phyloP scores from a whole-genome alignment of 2,113 vertebrate genomes.

The Meriones unguiculatus region DNA sequence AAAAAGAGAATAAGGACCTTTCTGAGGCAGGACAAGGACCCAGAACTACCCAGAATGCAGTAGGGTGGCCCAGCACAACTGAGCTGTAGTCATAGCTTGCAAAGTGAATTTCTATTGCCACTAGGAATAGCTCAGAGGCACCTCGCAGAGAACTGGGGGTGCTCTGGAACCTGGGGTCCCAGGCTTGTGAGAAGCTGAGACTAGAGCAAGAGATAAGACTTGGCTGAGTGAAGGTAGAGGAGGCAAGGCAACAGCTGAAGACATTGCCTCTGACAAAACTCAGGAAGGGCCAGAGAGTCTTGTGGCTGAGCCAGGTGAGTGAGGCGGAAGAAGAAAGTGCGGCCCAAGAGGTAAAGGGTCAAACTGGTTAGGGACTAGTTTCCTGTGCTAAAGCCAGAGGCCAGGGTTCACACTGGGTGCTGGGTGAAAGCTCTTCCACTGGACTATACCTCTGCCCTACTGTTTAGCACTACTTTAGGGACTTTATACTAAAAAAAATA shows the following conservation, averaged over 20 bases:
- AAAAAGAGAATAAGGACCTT: neutral
- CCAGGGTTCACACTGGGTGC: neutral
- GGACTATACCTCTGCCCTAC: no score
- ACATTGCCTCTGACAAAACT: neutral
- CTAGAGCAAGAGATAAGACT: neutral
- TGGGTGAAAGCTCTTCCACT: neutral
- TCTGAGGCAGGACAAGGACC: neutral
- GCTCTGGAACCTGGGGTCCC: neutral
- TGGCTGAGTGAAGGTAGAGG: neutral
- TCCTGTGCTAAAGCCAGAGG: neutral
- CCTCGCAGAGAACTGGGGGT: accelerated
- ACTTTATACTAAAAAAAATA: neutral
- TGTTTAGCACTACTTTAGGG: neutral
- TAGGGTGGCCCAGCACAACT: neutral
- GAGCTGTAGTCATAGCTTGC: neutral
- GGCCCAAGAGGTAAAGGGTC: neutral
- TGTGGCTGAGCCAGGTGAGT: neutral
- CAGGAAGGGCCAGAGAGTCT: neutral
- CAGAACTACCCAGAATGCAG: accelerated
- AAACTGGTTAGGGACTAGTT: no score
- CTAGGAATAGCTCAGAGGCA: accelerated
- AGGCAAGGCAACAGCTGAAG: neutral
- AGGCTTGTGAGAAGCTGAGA: neutral
- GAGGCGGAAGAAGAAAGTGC: neutral
- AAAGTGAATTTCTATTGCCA: neutral